Percentiles rank a stretch among this genome's conserved stretches.
These are phyloP conservation scores for Pteria penguin DNA, from an alignment of 2,888 invertebrate species.

Conservation along the genomic window DNA sequence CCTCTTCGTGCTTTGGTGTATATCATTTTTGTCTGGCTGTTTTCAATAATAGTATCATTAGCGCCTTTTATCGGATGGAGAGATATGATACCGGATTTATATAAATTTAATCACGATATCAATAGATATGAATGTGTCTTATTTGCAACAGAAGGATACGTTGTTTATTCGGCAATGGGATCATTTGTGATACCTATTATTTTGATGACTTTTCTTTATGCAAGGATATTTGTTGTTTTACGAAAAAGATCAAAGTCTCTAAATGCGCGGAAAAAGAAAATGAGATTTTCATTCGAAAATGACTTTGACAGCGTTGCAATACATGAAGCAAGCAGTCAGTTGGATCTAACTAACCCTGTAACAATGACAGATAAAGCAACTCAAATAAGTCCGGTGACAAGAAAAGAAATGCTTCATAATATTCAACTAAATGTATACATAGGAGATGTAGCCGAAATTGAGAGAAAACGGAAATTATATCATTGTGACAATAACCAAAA, in stretches of 20 bases:
- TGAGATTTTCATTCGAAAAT: conserved; percentile 54
- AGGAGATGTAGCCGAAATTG: not conserved
- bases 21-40: conserved; percentile 79
- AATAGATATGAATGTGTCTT: conserved; percentile 75
- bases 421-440: not conserved
- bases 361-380: conserved; percentile 43
- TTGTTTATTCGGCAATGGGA: conserved; percentile 79
- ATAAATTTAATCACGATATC: conserved; percentile 60
- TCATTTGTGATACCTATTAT: conserved; percentile 79
- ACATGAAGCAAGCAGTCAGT: conserved; percentile 25
- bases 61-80: conserved; percentile 78
- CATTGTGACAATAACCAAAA: no score
- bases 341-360: conserved; percentile 20
- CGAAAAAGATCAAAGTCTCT: conserved; percentile 69
- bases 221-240: conserved; percentile 77
- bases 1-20: conserved; percentile 75
- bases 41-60: conserved; percentile 77
- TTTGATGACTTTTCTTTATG: conserved; percentile 78
- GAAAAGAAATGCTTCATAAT: conserved; percentile 8
- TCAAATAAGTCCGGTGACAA: conserved; percentile 39
- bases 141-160: conserved; percentile 77
- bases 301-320: conserved; percentile 57
- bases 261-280: conserved; percentile 54
- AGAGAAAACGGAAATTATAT: no score
- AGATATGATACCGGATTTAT: conserved; percentile 71